Conservation (phyloP, 2,797 vertebrate species). For the Coreius guichenoti region DNA sequence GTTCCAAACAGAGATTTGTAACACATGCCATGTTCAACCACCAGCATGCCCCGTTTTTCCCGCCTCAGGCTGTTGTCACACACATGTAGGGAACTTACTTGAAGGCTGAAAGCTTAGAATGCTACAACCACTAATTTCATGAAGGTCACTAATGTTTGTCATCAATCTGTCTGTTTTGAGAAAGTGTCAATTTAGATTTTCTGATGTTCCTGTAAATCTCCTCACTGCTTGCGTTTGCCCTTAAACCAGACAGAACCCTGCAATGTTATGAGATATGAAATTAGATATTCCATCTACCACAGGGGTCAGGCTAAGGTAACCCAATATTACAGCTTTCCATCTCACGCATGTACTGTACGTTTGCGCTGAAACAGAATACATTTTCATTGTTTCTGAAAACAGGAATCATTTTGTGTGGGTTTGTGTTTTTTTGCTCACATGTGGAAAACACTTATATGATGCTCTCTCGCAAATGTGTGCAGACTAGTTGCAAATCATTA, state of each 20-base stretch:
- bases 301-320: constrained; percentile 23
- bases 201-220: constrained; percentile 2
- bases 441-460: not conserved
- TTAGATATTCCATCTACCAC: constrained; percentile 13
- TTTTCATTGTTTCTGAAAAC: not conserved
- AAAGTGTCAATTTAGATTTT: not conserved
- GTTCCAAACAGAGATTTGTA: constrained; percentile 20
- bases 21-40: not conserved
- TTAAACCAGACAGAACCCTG: constrained; percentile 21
- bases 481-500: constrained; percentile 19
- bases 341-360: not conserved
- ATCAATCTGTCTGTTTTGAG: constrained; percentile 2
- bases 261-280: constrained; percentile 3
- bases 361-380: not conserved
- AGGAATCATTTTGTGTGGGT: not conserved
- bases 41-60: not conserved
- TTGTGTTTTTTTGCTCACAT: not conserved
- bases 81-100: constrained; percentile 2
- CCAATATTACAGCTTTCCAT: constrained; percentile 17
- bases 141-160: constrained; percentile 1
- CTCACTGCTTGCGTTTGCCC: not conserved
- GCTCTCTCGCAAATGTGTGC: not conserved
- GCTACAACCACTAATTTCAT: constrained; percentile 6
- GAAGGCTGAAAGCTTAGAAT: constrained; percentile 4
- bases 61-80: constrained; percentile 12